A percentile compares a stretch with the other conserved stretches of the same genome.
Conservation (phyloP, 2,888 invertebrate genomes). For the Therioaphis trifolii region DNA sequence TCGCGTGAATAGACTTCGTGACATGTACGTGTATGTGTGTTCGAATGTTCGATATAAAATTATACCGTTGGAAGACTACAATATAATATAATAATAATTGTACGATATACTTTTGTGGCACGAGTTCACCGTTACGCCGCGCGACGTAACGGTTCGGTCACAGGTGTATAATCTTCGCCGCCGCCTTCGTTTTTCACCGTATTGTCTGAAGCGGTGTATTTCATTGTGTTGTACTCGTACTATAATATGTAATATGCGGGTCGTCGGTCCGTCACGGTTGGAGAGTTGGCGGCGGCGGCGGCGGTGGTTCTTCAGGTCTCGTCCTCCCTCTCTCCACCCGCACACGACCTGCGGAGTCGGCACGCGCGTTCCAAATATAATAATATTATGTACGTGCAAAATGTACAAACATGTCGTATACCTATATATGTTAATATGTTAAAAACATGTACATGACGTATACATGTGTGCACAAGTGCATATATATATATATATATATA, state of each 20-base stretch:
- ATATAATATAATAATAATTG: conserved; percentile 14
- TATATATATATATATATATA: too few relatives aligned
- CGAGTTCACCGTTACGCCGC: conserved; percentile 54
- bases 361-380: conserved; percentile 6
- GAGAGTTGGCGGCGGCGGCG: neutral
- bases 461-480: too few relatives aligned
- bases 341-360: neutral
- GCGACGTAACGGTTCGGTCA: conserved; percentile 58
- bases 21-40: too few relatives aligned
- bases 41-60: neutral
- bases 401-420: too few relatives aligned
- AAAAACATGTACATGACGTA: too few relatives aligned
- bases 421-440: too few relatives aligned
- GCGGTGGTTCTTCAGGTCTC: neutral
- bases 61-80: neutral
- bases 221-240: neutral
- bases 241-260: neutral
- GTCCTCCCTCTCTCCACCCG: neutral
- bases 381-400: neutral
- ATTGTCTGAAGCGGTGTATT: neutral
- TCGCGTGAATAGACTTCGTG: too few relatives aligned
- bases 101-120: neutral
- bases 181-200: conserved; percentile 31
- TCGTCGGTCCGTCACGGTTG: conserved; percentile 39
- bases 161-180: conserved; percentile 45